These are phyloP conservation scores for Nasalis larvatus DNA, from an alignment of 2,113 vertebrate genomes.

Conservation along the genomic window DNA sequence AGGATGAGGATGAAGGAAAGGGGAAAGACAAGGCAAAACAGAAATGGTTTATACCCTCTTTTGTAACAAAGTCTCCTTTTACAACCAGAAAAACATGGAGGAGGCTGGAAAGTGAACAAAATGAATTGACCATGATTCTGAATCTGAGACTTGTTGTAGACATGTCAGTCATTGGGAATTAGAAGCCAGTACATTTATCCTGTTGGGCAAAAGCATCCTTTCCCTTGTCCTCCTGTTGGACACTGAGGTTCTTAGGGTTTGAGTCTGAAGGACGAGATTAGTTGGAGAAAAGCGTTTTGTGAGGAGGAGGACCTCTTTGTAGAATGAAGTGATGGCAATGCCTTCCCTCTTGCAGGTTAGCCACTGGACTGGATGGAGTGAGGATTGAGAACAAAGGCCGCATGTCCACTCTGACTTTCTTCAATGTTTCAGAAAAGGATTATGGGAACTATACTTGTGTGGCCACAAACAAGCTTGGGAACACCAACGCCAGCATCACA, in stretches of 20 bases:
- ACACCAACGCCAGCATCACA: slow-evolving; percentile 97
- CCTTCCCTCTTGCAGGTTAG: slow-evolving; percentile 85
- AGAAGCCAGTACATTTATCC: not conserved
- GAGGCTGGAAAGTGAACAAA: not conserved
- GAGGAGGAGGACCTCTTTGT: not conserved
- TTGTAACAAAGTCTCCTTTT: not conserved
- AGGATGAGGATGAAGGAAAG: not conserved
- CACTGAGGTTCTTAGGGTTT: not conserved
- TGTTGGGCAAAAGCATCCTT: not conserved
- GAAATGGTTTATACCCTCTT: not conserved
- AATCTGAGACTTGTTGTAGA: not conserved
- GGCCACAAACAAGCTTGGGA: slow-evolving; percentile 95
- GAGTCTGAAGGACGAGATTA: not conserved
- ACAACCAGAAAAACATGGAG: not conserved
- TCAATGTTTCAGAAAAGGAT: slow-evolving; percentile 98
- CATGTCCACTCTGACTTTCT: slow-evolving; percentile 95
- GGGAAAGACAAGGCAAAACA: not conserved
- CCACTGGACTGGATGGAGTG: slow-evolving; percentile 92
- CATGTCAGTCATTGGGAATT: not conserved
- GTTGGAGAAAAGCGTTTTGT: not conserved
- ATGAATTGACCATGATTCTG: not conserved
- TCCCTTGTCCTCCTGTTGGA: not conserved
- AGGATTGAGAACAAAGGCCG: slow-evolving; percentile 96
- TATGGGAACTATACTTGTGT: slow-evolving; percentile 99
- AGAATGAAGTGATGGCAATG: not conserved